Base-by-base conservation (phyloP, 1,140 invertebrate species). In the Plodia interpunctella region DNA sequence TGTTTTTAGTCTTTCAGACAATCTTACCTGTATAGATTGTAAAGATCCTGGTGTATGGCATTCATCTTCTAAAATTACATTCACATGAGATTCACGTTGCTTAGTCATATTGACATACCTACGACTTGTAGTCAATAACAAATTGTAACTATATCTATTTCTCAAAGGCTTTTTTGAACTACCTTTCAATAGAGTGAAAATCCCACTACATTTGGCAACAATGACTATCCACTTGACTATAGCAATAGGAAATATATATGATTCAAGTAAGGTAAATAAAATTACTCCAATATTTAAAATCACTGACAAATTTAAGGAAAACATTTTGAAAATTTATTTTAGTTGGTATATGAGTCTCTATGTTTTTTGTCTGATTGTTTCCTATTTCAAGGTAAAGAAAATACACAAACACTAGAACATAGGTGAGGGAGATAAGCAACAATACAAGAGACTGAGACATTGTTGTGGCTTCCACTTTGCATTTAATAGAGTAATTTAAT, bases 141-240 rank as follows among this genome's bases (percentile, higher is more conserved):
- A 52, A 25, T 55, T 65, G 30, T 70, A 70, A 18, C 60, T 67
- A 35, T 63, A 67, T 9, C 56, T 54, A 4, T 60, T 53, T 15
- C 55, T 59, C 19, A 63, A 19, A n/a, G 32, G 38, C 17, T 49
- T 49, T 8, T 18, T 54, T 9, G 30, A 5, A 11, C 30, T 6
- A 54, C 9, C 25, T 53, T 49, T 52, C 52, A 19, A 30, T 49
- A 44, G 30, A 20, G 57, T 11, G 13, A 59, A 30, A 4, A 66
- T 11, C 5, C 63, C 62, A 11, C 64, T 50, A 35, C 65, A 70
- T 49, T 68, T 68, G 5, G 63, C 64, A 3, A 70, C 2, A 2
- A 74, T 50, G 17, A 70, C 53, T 49, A 74, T 63, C 66, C 68
- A 74, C 28, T 74, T 74, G 2, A 66, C 55, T n/a, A 74, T 60